phyloP scores from a whole-genome alignment of 2,113 vertebrate genomes.

The Phrynosoma blainvillii region DNA sequence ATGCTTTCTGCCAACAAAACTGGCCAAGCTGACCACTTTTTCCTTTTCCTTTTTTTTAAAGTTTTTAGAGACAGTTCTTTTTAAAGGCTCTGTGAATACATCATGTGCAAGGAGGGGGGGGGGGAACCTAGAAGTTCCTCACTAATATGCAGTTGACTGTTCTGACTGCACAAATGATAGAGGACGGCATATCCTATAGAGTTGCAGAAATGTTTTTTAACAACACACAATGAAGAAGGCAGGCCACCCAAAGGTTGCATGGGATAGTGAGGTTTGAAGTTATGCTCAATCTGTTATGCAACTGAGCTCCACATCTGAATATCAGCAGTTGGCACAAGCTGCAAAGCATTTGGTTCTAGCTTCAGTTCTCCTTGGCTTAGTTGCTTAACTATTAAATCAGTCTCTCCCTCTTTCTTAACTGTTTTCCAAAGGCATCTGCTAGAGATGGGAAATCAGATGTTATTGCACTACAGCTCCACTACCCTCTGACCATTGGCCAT shows the following conservation, averaged over 20 bases:
- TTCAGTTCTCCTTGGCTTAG: neutral
- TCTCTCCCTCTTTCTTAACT: neutral
- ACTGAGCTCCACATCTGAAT: neutral
- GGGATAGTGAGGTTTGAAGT: neutral
- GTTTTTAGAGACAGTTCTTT: fast-evolving
- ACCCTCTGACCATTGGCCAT: too few relatives aligned
- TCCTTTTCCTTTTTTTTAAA: neutral
- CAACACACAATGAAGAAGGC: neutral
- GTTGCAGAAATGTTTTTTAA: neutral
- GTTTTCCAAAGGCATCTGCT: neutral
- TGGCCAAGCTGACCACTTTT: neutral
- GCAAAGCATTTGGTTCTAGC: neutral
- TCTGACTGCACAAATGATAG: neutral
- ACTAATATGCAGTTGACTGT: neutral
- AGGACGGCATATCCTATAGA: neutral
- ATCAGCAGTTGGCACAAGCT: neutral
- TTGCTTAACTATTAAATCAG: neutral
- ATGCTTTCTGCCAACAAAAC: neutral
- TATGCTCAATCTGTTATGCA: neutral
- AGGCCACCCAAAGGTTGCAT: neutral
- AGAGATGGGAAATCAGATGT: neutral
- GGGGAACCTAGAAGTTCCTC: neutral
- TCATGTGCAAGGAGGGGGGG: neutral
- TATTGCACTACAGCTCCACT: neutral
- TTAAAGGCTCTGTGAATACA: fast-evolving